Percentiles rank a stretch among this genome's conserved stretches.
phyloP scores from a whole-genome alignment of 2,888 invertebrate genomes.

The Fragum sueziense region DNA sequence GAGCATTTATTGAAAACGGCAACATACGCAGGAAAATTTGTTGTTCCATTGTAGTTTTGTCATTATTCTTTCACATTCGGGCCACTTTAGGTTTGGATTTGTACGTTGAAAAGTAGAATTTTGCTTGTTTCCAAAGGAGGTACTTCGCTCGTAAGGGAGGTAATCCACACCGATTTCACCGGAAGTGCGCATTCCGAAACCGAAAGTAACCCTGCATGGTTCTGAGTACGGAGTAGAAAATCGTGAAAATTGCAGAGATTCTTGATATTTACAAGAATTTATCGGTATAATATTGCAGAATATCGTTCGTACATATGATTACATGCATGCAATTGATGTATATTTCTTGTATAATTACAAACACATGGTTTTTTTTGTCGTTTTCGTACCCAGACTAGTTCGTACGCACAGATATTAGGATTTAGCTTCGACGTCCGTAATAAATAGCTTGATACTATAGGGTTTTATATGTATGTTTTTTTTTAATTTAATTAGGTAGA shows the following conservation, averaged over 20 bases:
- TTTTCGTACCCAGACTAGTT: background rate
- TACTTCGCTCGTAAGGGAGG: background rate
- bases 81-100: background rate
- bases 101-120: background rate
- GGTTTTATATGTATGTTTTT: no score
- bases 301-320: background rate
- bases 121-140: background rate
- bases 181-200: background rate
- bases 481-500: no score
- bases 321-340: background rate
- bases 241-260: background rate
- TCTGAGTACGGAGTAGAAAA: background rate
- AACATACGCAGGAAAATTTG: slow-evolving; percentile 9
- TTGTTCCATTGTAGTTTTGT: background rate
- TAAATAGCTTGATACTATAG: no score
- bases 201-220: background rate
- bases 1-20: background rate
- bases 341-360: background rate
- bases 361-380: background rate
- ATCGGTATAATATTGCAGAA: background rate
- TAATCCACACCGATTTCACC: background rate
- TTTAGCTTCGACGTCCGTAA: background rate
- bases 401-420: background rate
- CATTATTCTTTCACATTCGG: background rate
- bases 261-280: background rate